Percentiles rank a stretch among this genome's conserved stretches.
These are phyloP conservation scores for Hiodon tergisus DNA, from an alignment of 2,113 vertebrate species.

Conservation along the genomic window DNA sequence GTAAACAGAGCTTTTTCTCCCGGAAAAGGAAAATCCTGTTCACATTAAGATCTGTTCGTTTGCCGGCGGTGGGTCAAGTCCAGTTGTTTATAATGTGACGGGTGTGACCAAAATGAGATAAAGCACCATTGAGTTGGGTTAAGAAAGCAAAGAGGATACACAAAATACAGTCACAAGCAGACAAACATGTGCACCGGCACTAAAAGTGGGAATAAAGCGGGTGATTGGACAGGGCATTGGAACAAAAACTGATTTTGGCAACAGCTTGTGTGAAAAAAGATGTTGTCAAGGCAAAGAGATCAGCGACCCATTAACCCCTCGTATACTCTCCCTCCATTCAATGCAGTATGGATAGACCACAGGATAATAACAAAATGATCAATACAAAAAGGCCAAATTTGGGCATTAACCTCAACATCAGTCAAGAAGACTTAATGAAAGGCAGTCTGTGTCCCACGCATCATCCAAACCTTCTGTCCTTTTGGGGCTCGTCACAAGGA, in stretches of 20 bases:
- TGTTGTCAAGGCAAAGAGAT: background rate
- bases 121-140: too few relatives aligned
- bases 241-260: conserved; percentile 12
- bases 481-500: too few relatives aligned
- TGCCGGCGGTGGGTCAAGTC: too few relatives aligned
- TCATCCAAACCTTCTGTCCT: too few relatives aligned
- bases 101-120: too few relatives aligned
- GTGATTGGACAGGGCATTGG: conserved; percentile 11
- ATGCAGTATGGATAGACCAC: background rate
- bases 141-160: background rate
- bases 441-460: too few relatives aligned
- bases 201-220: conserved; percentile 24
- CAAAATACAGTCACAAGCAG: background rate
- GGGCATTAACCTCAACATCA: background rate
- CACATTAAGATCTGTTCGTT: too few relatives aligned
- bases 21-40: too few relatives aligned
- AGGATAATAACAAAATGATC: background rate
- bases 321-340: background rate
- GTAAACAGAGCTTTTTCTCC: too few relatives aligned
- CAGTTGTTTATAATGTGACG: too few relatives aligned
- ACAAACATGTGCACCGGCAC: background rate
- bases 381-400: background rate
- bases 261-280: background rate
- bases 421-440: too few relatives aligned
- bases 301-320: background rate